A percentile compares a stretch with the other conserved stretches of the same genome.
Conservation (phyloP, 1,140 invertebrate species). For the Pygmarrhopalites habei region DNA sequence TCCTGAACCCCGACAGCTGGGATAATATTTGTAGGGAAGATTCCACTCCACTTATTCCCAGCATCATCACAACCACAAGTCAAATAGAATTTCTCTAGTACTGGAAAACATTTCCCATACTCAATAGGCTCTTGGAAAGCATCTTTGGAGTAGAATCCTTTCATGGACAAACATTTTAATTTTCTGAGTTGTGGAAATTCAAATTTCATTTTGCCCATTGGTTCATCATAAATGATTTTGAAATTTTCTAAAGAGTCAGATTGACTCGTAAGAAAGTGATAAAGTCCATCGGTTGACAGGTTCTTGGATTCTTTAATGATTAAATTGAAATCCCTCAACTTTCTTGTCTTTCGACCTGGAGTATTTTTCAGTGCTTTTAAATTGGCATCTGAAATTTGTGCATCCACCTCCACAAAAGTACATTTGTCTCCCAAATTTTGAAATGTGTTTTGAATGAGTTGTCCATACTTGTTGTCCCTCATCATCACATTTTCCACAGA, state of each 20-base stretch:
- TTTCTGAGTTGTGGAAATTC: not conserved
- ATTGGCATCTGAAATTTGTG: conserved; percentile 1
- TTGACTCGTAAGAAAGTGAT: not conserved
- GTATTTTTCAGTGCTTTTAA: no score
- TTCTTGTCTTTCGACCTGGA: not conserved
- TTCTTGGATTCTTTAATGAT: conserved; percentile 3
- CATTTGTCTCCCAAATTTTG: not conserved
- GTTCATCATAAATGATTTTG: conserved; percentile 9
- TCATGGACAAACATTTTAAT: not conserved
- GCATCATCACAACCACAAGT: not conserved
- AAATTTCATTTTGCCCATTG: not conserved
- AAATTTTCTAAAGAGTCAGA: not conserved
- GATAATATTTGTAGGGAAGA: not conserved
- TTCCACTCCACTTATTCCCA: conserved; percentile 4
- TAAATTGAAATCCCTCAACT: not conserved
- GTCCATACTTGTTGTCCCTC: conserved; percentile 8
- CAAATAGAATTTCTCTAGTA: not conserved
- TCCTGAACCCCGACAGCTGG: not conserved
- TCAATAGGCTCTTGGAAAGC: not conserved
- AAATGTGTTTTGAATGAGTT: not conserved
- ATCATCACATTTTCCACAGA: not conserved
- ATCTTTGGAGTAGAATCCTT: conserved; percentile 2
- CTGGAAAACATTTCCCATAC: not conserved
- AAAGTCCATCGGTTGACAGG: not conserved
- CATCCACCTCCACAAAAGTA: not conserved